These are phyloP conservation scores for Ptilorrhoa leucosticta DNA, from an alignment of 2,113 vertebrate genomes.

Conservation along the genomic window DNA sequence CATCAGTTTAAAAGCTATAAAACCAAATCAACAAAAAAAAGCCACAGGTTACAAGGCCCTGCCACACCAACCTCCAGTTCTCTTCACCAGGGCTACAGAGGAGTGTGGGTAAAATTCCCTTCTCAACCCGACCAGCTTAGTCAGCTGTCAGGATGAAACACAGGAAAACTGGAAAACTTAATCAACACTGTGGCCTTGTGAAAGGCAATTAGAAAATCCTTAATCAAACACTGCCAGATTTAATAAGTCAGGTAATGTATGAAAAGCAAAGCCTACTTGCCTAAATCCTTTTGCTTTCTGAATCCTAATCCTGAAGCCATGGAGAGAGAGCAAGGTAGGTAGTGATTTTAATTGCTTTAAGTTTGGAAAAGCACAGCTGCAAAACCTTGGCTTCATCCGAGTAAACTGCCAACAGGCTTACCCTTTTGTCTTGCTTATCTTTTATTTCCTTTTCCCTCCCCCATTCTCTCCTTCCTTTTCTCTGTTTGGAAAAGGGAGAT, in stretches of 20 bases:
- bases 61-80: not conserved
- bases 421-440: not conserved
- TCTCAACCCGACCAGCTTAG: not conserved
- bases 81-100: not conserved
- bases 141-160: not conserved
- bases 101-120: not conserved
- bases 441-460: not conserved
- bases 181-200: not conserved
- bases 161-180: not conserved
- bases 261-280: not conserved
- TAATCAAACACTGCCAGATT: not conserved
- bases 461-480: not conserved
- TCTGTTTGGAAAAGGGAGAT: not conserved
- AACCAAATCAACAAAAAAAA: constrained; percentile 9
- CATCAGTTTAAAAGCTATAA: constrained; percentile 36
- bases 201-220: constrained; percentile 38
- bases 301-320: not conserved
- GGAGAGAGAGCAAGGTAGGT: not conserved
- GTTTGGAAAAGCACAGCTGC: not conserved
- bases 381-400: not conserved
- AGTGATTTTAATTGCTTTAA: not conserved
- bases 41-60: not conserved
- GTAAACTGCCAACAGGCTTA: not conserved
- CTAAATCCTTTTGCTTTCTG: not conserved
- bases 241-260: not conserved